Evolutionary conservation across 2,113 vertebrate genomes (phyloP), one percentile per base, ranked within the genome.

Genomic region (Dromas ardeola): DNA sequence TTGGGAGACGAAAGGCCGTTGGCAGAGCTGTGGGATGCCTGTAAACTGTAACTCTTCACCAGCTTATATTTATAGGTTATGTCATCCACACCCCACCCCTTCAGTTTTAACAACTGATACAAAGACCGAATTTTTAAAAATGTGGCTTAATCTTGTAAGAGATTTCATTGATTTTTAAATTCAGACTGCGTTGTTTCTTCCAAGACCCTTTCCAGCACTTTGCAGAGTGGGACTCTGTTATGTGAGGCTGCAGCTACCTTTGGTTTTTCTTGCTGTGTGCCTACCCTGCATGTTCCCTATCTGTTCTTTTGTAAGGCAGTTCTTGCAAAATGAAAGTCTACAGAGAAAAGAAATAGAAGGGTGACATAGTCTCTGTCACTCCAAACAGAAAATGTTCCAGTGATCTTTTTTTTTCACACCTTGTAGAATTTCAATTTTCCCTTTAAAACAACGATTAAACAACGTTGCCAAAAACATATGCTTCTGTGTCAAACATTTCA

Each of bases 401-500:
- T 97, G 88, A 97, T 97, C 65, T 96, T 93, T 96, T 88, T 96
- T 96, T 97, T 97, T 93, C 94, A 78, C 97, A 98, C 98, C 95
- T 98, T 97, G 96, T 96, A 97, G 96, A 97, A 96, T 98, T 98
- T 98, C 97, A 98, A 95, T 98, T 97, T 98, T 97, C 96, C 78
- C 92, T 97, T 97, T 97, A 97, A 98, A 98, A 98, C 96, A 96
- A 92, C 94, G 94, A 97, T 97, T 98, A 98, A 98, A 97, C 97
- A 98, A 95, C n/a, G 32, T 95, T 98, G 97, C 97, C 97, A 97
- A 98, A 98, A 98, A 94, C 98, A 98, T 98, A 98, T 98, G 97
- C 93, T 98, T 98, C 94, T 74, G 69, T 98, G 98, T 98, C 98
- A 98, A 98, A 98, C 97, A 97, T 98, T 98, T 98, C 97, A 97